Base-by-base conservation (phyloP, 2,113 vertebrate genomes). In the Ptilorrhoa leucosticta region DNA sequence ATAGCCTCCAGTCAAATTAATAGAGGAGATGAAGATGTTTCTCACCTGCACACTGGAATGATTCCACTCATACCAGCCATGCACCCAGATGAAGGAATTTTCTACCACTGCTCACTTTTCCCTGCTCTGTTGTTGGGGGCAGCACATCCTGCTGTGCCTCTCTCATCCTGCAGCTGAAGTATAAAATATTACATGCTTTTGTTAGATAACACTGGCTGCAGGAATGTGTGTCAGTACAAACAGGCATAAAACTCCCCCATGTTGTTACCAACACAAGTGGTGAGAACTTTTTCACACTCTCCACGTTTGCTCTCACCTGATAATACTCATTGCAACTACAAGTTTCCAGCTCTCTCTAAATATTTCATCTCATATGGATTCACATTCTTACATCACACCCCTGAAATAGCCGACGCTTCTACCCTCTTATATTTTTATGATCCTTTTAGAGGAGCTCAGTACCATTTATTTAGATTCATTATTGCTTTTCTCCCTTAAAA, bases 401-500 rank as follows among this genome's bases (percentile, higher is more conserved):
- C 8, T 73, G 53, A 84, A 63, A 65, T 3, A 66, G 26, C n/a
- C 50, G 31, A 47, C 2, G 11, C 22, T 61, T 69, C 47, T 79
- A 24, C 9, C 15, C 17, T 47, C 39, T 72, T 33, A 23, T 24
- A 28, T 76, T 87, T 89, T 93, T 58, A 90, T 81, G 70, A 72
- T 24, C n/a, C 15, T 91, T 89, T 83, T 27, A 93, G 56, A 42
- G 26, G 35, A 61, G 48, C 33, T 65, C 65, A 42, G 13, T 19
- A 42, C 50, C 2, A 19, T 53, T 85, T 83, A 64, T 79, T 93
- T 86, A 61, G 22, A 86, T 72, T 90, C 11, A 66, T 78, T 70
- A 69, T 33, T 61, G 75, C 70, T 87, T 87, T 91, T 64, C 44
- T 78, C 39, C 85, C 60, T 56, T 76, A 78, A 94, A 93, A 91